Evolutionary conservation across 2,113 vertebrate species (phyloP).

Genomic region (Craseonycteris thonglongyai): DNA sequence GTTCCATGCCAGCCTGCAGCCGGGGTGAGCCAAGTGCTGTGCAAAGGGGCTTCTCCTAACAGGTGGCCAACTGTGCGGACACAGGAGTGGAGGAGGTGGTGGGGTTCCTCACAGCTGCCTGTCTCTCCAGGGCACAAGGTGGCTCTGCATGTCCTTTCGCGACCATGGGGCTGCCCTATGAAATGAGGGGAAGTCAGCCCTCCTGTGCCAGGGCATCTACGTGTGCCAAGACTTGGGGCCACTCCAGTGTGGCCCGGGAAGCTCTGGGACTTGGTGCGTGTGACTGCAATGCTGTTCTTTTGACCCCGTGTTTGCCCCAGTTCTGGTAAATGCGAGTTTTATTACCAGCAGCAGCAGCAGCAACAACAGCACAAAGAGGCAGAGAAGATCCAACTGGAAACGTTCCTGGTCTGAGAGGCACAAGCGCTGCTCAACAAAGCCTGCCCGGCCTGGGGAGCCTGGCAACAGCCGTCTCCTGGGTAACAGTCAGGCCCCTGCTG

Average conservation of each 20-base stretch:
- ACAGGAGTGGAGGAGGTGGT: fast-evolving
- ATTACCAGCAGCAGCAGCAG: slow-evolving; percentile 1
- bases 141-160: fast-evolving
- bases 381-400: slow-evolving; percentile 19
- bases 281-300: not conserved
- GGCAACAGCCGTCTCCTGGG: not conserved
- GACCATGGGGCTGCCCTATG: fast-evolving
- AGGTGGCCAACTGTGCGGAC: not conserved
- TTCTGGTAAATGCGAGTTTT: slow-evolving; percentile 30
- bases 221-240: not conserved
- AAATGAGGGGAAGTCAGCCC: not conserved
- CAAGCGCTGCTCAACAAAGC: not conserved
- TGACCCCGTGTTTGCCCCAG: not conserved
- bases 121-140: fast-evolving
- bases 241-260: not conserved
- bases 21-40: fast-evolving
- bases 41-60: not conserved
- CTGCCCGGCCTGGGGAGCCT: not conserved
- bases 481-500: not conserved
- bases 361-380: not conserved
- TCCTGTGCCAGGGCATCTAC: not conserved
- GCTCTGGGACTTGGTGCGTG: not conserved
- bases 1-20: not conserved
- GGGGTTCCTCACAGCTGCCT: fast-evolving
- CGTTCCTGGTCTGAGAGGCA: not conserved